Conservation (phyloP, 2,797 vertebrate species). For the Cygnus olor region DNA sequence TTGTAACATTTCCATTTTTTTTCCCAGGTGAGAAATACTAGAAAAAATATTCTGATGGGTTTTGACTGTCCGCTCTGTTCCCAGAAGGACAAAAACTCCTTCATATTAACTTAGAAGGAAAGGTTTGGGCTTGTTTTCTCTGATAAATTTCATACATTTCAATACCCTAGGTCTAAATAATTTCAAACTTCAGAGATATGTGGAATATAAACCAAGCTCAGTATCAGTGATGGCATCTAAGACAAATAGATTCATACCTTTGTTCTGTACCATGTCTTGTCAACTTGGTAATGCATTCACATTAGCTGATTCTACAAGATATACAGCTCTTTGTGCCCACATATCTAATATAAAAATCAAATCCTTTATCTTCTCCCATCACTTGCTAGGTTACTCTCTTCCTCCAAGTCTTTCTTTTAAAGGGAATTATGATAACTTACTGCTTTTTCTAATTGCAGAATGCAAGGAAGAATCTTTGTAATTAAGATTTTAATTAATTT, state of each 20-base stretch:
- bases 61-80: slow-evolving; percentile 29
- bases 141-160: slow-evolving; percentile 7
- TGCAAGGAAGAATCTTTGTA: neutral
- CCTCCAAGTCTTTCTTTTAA: neutral
- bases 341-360: slow-evolving; percentile 26
- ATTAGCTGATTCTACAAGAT: slow-evolving; percentile 40
- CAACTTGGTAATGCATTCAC: slow-evolving; percentile 9
- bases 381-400: neutral
- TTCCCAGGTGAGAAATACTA: slow-evolving; percentile 19
- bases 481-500: slow-evolving; percentile 63
- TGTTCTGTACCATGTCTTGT: slow-evolving; percentile 31
- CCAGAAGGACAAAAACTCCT: slow-evolving; percentile 28
- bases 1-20: slow-evolving; percentile 37
- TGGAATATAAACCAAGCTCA: slow-evolving; percentile 18
- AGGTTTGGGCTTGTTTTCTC: slow-evolving; percentile 14
- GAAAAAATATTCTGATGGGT: slow-evolving; percentile 43
- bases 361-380: neutral
- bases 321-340: neutral
- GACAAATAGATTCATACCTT: slow-evolving; percentile 34
- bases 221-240: neutral
- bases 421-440: neutral
- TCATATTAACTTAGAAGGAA: slow-evolving; percentile 24
- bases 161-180: slow-evolving; percentile 6
- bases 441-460: neutral
- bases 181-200: slow-evolving; percentile 9